These are phyloP conservation scores for Drosophila melanogaster DNA, from an alignment of 1,140 invertebrate species.

Conservation along the genomic window DNA sequence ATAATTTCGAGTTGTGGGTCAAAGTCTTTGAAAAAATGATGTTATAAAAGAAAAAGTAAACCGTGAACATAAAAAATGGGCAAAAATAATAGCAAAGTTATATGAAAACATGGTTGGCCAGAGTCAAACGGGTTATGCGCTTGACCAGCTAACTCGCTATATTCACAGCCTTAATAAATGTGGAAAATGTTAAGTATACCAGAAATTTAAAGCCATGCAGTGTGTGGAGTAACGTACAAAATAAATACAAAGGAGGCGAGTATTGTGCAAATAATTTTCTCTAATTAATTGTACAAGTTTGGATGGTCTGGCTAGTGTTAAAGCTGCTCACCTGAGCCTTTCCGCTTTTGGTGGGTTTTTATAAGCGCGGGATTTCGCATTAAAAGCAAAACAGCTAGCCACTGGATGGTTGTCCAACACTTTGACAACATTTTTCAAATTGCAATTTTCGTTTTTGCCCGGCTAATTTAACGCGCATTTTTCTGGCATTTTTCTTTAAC, in stretches of 20 bases:
- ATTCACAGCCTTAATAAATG: slow-evolving; percentile 54
- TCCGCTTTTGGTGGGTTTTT: slow-evolving; percentile 66
- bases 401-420: slow-evolving; percentile 39
- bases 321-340: slow-evolving; percentile 33
- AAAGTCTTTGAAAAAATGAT: slow-evolving; percentile 78
- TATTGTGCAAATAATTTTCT: slow-evolving; percentile 71
- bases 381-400: slow-evolving; percentile 23
- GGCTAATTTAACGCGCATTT: slow-evolving; percentile 73
- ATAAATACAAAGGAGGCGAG: slow-evolving; percentile 28
- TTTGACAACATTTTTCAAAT: slow-evolving; percentile 75
- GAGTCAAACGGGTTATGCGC: slow-evolving; percentile 65
- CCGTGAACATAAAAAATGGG: slow-evolving; percentile 47
- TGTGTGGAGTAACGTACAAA: slow-evolving; percentile 38
- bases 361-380: slow-evolving; percentile 21
- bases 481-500: slow-evolving; percentile 36
- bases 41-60: slow-evolving; percentile 64
- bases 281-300: slow-evolving; percentile 76
- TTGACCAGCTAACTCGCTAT: slow-evolving; percentile 13
- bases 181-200: slow-evolving; percentile 77
- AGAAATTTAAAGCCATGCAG: slow-evolving; percentile 62
- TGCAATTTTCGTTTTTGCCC: slow-evolving; percentile 42
- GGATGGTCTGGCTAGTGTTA: slow-evolving; percentile 7
- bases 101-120: slow-evolving; percentile 66
- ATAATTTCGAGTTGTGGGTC: slow-evolving; percentile 58
- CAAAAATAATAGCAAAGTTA: slow-evolving; percentile 54